Evolutionary conservation across 35 echinoderm and acorn worm genomes (phyloP), one percentile per base, ranked within the genome.

Genomic region (Ophioderma brevispina): DNA sequence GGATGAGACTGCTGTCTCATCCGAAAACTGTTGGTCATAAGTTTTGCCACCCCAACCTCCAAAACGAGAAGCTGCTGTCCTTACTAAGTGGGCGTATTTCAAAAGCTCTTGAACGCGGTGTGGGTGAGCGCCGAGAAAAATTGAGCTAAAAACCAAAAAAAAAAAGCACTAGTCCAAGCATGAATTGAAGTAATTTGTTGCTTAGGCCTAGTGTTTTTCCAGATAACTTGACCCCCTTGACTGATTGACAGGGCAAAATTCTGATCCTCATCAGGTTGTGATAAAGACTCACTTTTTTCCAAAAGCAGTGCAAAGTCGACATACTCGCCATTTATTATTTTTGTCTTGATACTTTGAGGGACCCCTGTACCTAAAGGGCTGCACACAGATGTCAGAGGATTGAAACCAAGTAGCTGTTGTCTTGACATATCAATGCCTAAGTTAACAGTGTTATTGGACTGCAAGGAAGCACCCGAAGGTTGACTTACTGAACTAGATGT

Each of bases 21-120:
- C 59, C 84, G 78, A 35, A 87, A 87, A n/a, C 34, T 87, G 84
- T 46, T 36, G 13, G 39, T 87, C 84, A 76, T 87, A 87, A 1
- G n/a, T 28, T 1, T 25, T 11, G 56, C 84, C 78, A 19, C 84
- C 84, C 52, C 37, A 76, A 1, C 84, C 59, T 36, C 84, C 84
- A 38, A 87, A 87, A 1, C 19, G 4, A 4, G 33, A 35, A 2
- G 84, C 84, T 34, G 84, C 49, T 19, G 25, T 37, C 1, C 84
- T 15, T 31, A 75, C 32, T 3, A 76, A 77, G 34, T 35, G 17
- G n/a, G 25, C 25, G 33, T 87, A 87, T 76, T 87, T 87, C 1
- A 87, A 35, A 1, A 87, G 11, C 34, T 87, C 84, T 25, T 37
- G 46, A 13, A 39, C 64, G 13, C 56, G 6, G 13, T 38, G 10